Evolutionary conservation across 2,888 invertebrate species (phyloP).

Genomic region (Anoncus sp.): DNA sequence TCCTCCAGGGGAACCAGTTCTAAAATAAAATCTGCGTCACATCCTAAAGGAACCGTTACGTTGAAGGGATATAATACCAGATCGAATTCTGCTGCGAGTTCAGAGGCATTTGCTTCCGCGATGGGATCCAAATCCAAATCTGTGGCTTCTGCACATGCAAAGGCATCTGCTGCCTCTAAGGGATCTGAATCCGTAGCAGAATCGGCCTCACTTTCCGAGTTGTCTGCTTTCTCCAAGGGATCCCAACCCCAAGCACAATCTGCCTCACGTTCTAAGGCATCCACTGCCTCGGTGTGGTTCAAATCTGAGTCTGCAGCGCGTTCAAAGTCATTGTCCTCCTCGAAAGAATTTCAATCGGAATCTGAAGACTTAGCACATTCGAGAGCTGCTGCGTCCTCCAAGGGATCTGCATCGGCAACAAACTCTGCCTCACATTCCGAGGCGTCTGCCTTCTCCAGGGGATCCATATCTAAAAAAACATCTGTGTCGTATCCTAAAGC

Average conservation of each 20-base stretch:
- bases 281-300: background rate
- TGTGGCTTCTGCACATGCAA: background rate
- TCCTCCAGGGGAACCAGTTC: background rate
- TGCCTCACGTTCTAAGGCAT: background rate
- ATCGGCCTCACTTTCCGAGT: background rate
- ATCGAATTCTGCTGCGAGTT: slow-evolving; percentile 6
- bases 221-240: background rate
- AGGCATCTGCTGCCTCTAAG: background rate
- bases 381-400: background rate
- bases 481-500: too few relatives aligned
- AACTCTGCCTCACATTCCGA: too few relatives aligned
- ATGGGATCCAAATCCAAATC: slow-evolving; percentile 13
- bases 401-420: too few relatives aligned
- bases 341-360: background rate
- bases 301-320: background rate
- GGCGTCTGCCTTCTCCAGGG: too few relatives aligned
- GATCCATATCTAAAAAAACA: too few relatives aligned
- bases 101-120: background rate
- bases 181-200: background rate
- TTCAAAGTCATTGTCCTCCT: background rate
- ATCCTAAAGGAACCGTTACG: background rate
- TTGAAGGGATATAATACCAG: background rate
- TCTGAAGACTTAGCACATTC: background rate
- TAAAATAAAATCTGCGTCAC: background rate
- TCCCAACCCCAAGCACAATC: background rate